phyloP scores from a whole-genome alignment of 2,797 vertebrate genomes.

The Melanotaenia pygmaea region DNA sequence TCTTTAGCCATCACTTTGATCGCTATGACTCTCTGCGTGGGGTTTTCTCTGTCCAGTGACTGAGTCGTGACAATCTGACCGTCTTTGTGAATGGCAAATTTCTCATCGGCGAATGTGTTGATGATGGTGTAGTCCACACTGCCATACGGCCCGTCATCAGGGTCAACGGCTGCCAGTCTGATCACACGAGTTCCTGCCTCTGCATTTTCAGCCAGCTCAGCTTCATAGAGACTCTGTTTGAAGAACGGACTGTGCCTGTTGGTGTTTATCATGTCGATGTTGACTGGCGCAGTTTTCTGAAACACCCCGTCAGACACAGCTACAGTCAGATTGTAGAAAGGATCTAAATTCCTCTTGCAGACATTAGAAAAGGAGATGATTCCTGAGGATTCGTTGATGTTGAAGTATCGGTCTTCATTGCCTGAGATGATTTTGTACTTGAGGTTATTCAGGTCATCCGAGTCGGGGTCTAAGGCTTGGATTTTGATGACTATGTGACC shows the following conservation, averaged over 20 bases:
- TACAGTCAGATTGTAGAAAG: constrained; percentile 91
- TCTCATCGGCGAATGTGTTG: constrained; percentile 94
- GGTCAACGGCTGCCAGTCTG: constrained; percentile 90
- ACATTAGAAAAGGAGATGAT: constrained; percentile 94
- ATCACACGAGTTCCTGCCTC: constrained; percentile 94
- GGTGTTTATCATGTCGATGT: constrained; percentile 92
- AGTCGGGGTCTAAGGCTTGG: constrained; percentile 93
- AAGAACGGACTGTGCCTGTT: constrained; percentile 94
- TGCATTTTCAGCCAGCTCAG: constrained; percentile 94
- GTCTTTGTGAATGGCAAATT: constrained; percentile 87
- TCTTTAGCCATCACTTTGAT: constrained; percentile 98
- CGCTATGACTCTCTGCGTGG: constrained; percentile 92
- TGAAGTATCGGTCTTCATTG: constrained; percentile 92
- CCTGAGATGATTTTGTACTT: constrained; percentile 95
- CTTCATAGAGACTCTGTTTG: constrained; percentile 91
- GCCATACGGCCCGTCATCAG: constrained; percentile 92
- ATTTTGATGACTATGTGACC: constrained; percentile 95
- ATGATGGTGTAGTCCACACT: constrained; percentile 96
- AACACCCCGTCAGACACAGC: constrained; percentile 96
- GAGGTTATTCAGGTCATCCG: constrained; percentile 83
- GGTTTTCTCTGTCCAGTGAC: constrained; percentile 93
- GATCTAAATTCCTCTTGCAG: constrained; percentile 90
- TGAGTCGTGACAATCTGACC: constrained; percentile 92
- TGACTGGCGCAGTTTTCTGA: constrained; percentile 92
- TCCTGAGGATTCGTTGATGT: constrained; percentile 93